Conservation (phyloP, 2,888 invertebrate genomes). For the Volucella zonaria region DNA sequence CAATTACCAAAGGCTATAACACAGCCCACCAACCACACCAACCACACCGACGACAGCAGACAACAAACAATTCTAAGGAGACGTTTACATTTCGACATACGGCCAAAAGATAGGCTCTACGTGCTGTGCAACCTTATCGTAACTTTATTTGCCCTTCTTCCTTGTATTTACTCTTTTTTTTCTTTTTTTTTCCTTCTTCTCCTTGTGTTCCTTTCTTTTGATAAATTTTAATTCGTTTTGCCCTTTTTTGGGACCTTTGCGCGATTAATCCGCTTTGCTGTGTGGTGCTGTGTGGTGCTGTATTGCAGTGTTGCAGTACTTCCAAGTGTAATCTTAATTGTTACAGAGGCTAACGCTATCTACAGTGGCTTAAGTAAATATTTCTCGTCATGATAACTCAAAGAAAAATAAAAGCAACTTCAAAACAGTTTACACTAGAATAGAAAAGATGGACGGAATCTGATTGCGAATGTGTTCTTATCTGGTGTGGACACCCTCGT, state of each 20-base stretch:
- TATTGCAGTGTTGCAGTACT: neutral
- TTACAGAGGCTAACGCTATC: conserved; percentile 60
- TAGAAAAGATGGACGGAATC: conserved; percentile 29
- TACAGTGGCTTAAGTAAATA: conserved; percentile 72
- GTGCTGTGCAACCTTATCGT: conserved; percentile 62
- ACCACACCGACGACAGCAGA: conserved; percentile 46
- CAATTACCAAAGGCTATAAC: conserved; percentile 46
- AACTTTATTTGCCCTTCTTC: conserved; percentile 65
- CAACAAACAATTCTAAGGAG: conserved; percentile 69
- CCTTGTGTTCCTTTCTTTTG: conserved; percentile 19
- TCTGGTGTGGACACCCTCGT: conserved; percentile 36
- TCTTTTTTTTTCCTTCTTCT: neutral
- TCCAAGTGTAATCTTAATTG: conserved; percentile 69
- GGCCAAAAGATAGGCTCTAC: conserved; percentile 54
- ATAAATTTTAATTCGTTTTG: conserved; percentile 69
- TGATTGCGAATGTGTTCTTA: conserved; percentile 52
- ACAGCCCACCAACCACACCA: conserved; percentile 21
- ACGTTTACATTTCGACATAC: conserved; percentile 68
- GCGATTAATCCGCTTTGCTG: conserved; percentile 69
- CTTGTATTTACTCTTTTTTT: conserved; percentile 32
- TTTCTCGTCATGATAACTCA: conserved; percentile 61
- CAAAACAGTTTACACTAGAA: conserved; percentile 46
- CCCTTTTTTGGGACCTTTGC: conserved; percentile 69
- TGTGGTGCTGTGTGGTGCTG: conserved; percentile 7
- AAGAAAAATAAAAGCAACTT: conserved; percentile 2